Conservation (phyloP, 2,113 vertebrate species). For the Camarhynchus parvulus region DNA sequence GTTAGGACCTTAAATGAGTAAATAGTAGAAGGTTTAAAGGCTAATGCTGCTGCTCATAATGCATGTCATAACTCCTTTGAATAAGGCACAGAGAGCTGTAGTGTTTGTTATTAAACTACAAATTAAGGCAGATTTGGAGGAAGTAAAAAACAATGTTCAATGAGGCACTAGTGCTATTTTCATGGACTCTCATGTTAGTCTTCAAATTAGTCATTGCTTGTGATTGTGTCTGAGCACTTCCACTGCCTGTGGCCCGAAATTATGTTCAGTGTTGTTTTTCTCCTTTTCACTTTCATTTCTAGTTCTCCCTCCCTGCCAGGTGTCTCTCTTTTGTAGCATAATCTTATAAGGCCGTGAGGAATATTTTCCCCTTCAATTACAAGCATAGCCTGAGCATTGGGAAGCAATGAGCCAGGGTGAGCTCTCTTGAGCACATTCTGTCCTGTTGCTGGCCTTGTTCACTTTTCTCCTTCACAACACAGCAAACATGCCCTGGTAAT, state of each 20-base stretch:
- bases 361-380: background rate
- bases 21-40: conserved; percentile 40
- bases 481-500: background rate
- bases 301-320: background rate
- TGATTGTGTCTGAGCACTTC: background rate
- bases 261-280: background rate
- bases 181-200: background rate
- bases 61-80: conserved; percentile 34
- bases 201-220: conserved; percentile 8
- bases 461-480: background rate
- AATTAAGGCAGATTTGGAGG: conserved; percentile 24
- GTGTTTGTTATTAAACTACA: conserved; percentile 43
- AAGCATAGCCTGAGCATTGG: background rate
- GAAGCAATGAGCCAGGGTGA: background rate
- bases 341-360: background rate
- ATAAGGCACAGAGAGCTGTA: background rate
- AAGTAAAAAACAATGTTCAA: background rate
- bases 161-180: background rate
- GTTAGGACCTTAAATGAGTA: conserved; percentile 52
- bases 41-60: conserved; percentile 56
- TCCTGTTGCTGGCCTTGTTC: background rate
- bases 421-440: background rate
- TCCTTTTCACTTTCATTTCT: background rate
- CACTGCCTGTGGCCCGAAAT: background rate
- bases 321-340: background rate